A percentile compares a stretch with the other conserved stretches of the same genome.
phyloP scores from a whole-genome alignment of 2,888 invertebrate species.

The Nemapogon koenigi region DNA sequence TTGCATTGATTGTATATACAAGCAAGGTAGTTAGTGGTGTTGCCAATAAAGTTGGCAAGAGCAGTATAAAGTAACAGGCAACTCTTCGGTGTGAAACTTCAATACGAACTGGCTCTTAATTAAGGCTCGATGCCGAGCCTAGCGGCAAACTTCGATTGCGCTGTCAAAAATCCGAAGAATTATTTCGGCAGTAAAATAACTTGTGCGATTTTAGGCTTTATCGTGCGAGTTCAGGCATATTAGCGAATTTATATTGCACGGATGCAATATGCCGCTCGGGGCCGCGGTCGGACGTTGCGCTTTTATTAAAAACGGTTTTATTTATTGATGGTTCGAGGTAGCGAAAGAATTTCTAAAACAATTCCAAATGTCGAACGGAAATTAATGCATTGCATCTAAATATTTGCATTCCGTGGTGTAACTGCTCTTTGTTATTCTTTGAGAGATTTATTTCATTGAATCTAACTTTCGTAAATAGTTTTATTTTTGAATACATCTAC shows the following conservation, averaged over 20 bases:
- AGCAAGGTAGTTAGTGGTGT: too few species aligned
- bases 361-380: too few species aligned
- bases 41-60: constrained; percentile 21
- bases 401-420: too few species aligned
- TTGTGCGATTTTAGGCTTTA: constrained; percentile 60
- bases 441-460: too few species aligned
- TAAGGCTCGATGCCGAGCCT: constrained; percentile 47
- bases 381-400: too few species aligned
- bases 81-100: constrained; percentile 22
- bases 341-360: constrained; percentile 32
- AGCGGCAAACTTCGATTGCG: constrained; percentile 61
- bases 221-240: constrained; percentile 58
- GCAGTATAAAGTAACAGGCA: constrained; percentile 28
- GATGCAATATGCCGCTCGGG: constrained; percentile 44
- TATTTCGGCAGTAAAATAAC: constrained; percentile 58
- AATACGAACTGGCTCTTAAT: constrained; percentile 51
- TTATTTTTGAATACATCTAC: too few species aligned
- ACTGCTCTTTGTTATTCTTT: too few species aligned
- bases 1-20: too few species aligned
- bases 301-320: constrained; percentile 59
- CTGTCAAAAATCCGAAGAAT: constrained; percentile 65
- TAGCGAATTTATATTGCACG: constrained; percentile 54
- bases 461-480: too few species aligned
- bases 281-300: constrained; percentile 36
- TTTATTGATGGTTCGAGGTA: constrained; percentile 48